Conservation (phyloP, 2,113 vertebrate species). For the Colistium nudipinnis region DNA sequence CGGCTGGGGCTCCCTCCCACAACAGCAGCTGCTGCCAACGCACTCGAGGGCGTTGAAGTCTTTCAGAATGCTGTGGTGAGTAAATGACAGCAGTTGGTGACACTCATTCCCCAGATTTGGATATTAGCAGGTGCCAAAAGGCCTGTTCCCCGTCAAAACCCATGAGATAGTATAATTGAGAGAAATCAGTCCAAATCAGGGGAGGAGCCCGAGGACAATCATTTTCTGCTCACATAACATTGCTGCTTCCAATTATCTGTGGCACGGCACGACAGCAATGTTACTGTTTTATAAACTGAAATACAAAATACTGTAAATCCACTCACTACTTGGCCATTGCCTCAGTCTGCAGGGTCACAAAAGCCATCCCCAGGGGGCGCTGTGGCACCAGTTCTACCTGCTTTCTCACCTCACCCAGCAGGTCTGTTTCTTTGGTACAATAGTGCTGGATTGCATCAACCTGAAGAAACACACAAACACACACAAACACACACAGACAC, state of each 20-base stretch:
- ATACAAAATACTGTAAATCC: background rate
- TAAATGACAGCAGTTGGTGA: constrained; percentile 21
- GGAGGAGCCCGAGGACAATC: background rate
- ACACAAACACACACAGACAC: constrained; percentile 18
- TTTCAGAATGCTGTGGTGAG: constrained; percentile 87
- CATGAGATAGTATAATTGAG: background rate
- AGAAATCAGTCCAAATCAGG: background rate
- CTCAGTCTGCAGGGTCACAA: constrained; percentile 90
- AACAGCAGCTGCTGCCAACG: constrained; percentile 74
- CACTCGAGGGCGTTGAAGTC: constrained; percentile 94
- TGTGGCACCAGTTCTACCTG: constrained; percentile 75
- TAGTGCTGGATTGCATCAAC: constrained; percentile 93
- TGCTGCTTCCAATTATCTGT: constrained; percentile 4
- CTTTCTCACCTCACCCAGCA: constrained; percentile 78
- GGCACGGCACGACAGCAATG: background rate
- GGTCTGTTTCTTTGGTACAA: constrained; percentile 73
- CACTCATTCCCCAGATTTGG: constrained; percentile 1
- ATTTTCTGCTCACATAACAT: background rate
- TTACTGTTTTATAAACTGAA: background rate
- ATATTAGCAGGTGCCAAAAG: background rate
- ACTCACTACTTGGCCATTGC: constrained; percentile 93
- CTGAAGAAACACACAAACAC: constrained; percentile 68
- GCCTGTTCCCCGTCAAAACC: background rate
- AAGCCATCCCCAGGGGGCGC: constrained; percentile 90
- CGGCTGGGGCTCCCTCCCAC: constrained; percentile 84